Base-by-base conservation (phyloP, 2,888 invertebrate species). In the Hypena proboscidalis region DNA sequence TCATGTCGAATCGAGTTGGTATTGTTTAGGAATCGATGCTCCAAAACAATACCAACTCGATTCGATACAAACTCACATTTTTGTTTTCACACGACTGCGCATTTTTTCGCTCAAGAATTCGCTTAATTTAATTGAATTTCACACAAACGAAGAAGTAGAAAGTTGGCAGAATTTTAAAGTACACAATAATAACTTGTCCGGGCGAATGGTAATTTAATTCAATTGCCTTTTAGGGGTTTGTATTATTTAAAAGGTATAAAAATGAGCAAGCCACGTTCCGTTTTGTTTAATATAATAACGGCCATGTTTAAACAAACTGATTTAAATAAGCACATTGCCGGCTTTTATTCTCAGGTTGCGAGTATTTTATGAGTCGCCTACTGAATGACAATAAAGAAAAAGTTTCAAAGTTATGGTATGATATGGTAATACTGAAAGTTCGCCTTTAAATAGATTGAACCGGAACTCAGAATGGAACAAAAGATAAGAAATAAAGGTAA, bases 91-190 rank as follows among this genome's bases (percentile, higher is more conserved):
- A 26, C 30, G 34, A 21, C 7, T 30, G 14, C 10, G 14, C 26
- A 15, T 14, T 37, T 47, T 39, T 61, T 29, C 44, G 47, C 39
- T 38, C 21, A 57, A 29, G 43, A 53, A 61, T 53, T 40, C 36
- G 32, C 9, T 42, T 19, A 21, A 20, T 25, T 37, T 44, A 54
- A 62, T 54, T 51, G 35, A 51, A 65, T 54, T 61, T 44, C 6
- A 30, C 33, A 32, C 26, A 36, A 48, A 26, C 26, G 41, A 29
- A 31, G 27, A 45, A 46, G 35, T 39, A 37, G 11, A 50, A 43
- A 39, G 31, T 44, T 41, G 17, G 50, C 38, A 17, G 36, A 44
- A 47, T 48, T 52, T 53, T 36, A 35, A 32, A 58, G 25, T 23
- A 32, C 11, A 26, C 43, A 33, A 38, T 49, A 58, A 58, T 58